Evolutionary conservation across 2,797 vertebrate species (phyloP).

Genomic region (Macropodus opercularis): DNA sequence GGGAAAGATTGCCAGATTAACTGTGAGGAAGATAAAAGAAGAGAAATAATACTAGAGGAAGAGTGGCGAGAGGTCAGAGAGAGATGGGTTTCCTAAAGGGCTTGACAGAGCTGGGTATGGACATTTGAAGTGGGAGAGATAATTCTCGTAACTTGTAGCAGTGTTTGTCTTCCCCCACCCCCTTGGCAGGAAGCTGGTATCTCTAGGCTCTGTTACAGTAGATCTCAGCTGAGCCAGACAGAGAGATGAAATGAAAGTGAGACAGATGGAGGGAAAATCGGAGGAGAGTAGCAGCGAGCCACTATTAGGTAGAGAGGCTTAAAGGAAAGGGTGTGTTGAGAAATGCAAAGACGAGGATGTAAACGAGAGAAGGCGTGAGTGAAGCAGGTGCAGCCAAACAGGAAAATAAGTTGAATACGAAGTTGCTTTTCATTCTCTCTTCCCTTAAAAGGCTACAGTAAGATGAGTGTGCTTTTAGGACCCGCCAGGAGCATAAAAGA

Average conservation of each 20-base stretch:
- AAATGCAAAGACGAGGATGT: conserved; percentile 2
- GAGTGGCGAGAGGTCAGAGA: conserved; percentile 4
- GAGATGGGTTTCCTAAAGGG: conserved; percentile 42
- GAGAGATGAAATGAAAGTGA: conserved; percentile 10
- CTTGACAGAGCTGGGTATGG: conserved; percentile 37
- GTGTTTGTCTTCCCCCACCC: conserved; percentile 43
- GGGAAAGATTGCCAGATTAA: conserved; percentile 6
- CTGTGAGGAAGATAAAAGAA: conserved; percentile 23
- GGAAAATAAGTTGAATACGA: conserved; percentile 2
- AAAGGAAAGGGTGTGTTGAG: neutral
- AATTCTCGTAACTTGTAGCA: conserved; percentile 49
- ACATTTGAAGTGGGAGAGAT: conserved; percentile 42
- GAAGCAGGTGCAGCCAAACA: neutral
- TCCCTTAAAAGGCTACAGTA: neutral
- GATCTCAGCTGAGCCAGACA: conserved; percentile 25
- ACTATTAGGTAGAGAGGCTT: conserved; percentile 2
- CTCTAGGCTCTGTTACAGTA: conserved; percentile 48
- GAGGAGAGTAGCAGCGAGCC: neutral
- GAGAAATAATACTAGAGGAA: conserved; percentile 19
- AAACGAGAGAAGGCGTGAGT: neutral
- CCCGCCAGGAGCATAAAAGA: conserved; percentile 7
- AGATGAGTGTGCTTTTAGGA: conserved; percentile 23
- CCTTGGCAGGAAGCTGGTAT: conserved; percentile 51
- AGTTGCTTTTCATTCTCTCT: neutral
- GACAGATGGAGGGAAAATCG: conserved; percentile 33